phyloP scores from a whole-genome alignment of 2,113 vertebrate species.

The Leptosomus discolor region DNA sequence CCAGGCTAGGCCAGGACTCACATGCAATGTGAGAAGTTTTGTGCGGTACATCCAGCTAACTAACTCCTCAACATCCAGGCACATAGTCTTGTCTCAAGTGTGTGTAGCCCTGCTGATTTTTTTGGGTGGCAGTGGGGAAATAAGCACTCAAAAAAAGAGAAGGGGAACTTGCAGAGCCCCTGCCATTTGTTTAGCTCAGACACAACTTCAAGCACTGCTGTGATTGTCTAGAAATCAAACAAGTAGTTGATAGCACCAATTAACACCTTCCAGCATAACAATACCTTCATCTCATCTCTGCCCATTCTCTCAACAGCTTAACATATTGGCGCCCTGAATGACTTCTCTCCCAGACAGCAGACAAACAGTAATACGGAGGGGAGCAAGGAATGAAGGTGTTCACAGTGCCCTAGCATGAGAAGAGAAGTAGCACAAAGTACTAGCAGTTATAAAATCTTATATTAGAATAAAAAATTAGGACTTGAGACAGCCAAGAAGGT shows the following conservation, averaged over 20 bases:
- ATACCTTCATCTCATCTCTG: slow-evolving; percentile 57
- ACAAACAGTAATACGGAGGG: background rate
- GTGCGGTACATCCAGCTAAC: background rate
- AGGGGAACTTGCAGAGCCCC: background rate
- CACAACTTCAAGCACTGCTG: slow-evolving; percentile 36
- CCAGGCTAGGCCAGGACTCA: background rate
- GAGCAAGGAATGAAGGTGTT: background rate
- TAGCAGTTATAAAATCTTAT: background rate
- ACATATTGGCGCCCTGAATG: slow-evolving; percentile 22
- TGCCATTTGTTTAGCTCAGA: slow-evolving; percentile 44
- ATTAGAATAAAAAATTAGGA: background rate
- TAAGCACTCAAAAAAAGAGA: background rate
- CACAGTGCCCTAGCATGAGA: background rate
- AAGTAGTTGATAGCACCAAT: slow-evolving; percentile 62
- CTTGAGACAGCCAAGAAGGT: background rate
- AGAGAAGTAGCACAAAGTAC: background rate
- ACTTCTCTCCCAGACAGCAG: slow-evolving; percentile 20
- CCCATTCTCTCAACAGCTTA: slow-evolving; percentile 45
- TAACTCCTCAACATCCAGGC: background rate
- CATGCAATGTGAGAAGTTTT: fast-evolving
- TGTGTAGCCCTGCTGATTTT: background rate
- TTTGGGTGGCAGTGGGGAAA: background rate
- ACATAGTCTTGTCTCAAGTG: background rate
- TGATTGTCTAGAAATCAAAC: slow-evolving; percentile 57
- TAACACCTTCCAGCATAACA: slow-evolving; percentile 62